Evolutionary conservation across 2,888 invertebrate genomes (phyloP), one percentile per base, ranked within the genome.

Genomic region (Amiota minor): DNA sequence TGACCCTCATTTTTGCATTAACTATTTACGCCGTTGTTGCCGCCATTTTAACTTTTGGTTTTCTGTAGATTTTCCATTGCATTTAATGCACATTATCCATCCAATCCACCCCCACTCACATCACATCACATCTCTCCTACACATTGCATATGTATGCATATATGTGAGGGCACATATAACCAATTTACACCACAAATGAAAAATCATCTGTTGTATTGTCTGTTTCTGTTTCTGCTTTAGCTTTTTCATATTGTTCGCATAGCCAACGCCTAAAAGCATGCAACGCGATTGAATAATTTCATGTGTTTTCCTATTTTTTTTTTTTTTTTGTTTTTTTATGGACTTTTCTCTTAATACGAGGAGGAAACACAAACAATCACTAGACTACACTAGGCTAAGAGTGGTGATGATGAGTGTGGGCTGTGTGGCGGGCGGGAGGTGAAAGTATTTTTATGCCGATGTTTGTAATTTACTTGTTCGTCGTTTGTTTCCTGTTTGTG

Each of bases 1-100:
- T 35, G 35, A 35, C 35, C 35, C 35, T 8, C 35, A 35, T 35
- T 35, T 35, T 18, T 72, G 71, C 82, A 85, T 84, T 82, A 84
- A 85, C 77, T 74, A 78, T 77, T 59, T 59, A 59, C 59, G 59
- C 59, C 18, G 20, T 8, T 14, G 59, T 59, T 8, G 35, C 35
- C 35, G 35, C 35, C 35, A 35, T 35, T 35, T 35, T 35, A 35
- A 8, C 35, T 35, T 35, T 8, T 35, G 35, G 2, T 35, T 35
- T 35, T 35, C 6, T 3, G 65, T 65, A 20, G 81, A 84, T 85
- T 82, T 71, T 80, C 77, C 73, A 73, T 74, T 80, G 82, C 74
- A 65, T 78, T 76, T 78, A 74, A 80, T 83, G 75, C 72, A 53
- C 75, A 61, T n/a, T 23, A 55, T 35, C 20, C 20, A 9, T 4